Base-by-base conservation (phyloP, 64 coral and sea anemone genomes). In the Stylophora pistillata region DNA sequence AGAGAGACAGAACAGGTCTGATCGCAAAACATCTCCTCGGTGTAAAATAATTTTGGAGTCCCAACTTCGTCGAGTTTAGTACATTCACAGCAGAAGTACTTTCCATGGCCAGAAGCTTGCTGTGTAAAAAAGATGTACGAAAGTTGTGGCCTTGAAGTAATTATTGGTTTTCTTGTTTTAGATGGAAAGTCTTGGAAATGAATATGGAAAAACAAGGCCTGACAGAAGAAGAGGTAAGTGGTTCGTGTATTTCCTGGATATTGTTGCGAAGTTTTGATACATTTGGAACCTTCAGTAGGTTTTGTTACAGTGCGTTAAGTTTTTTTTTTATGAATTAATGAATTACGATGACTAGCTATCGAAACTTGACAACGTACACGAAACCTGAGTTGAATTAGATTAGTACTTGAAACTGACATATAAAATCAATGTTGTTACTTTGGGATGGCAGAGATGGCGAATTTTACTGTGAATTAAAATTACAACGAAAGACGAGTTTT, bases 1-100 rank as follows among this genome's bases (percentile, higher is more conserved):
- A 21, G 97, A 99, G 29, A 87, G 97, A 73, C 86, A 74, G 82
- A 93, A 92, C 63, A 99, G 97, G 97, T 99, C 27, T 78, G 87
- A 59, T 29, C 69, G 53, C 75, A 30, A 78, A 71, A 1, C 9
- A 65, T 21, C 10, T 26, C 20, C 26, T 26, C 21, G 23, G 37
- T 41, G 57, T 64, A n/a, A 30, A 82, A 41, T 82, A 21, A 1
- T 2, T 78, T 78, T 26, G 76, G 37, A 4, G 64, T 68, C 10
- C 64, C 12, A 28, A n/a, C 26, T 68, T 68, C 64, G 64, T n/a
- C 26, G 21, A n/a, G 10, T 68, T 2, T 25, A 23, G 58, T 41
- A 65, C 16, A 41, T 17, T 41, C 17, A 82, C 5, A 6, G 10
- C 32, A 64, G 21, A 1, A 60, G 13, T 13, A 30, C 31, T 64